Evolutionary conservation across 2,113 vertebrate genomes (phyloP), one percentile per base, ranked within the genome.

Genomic region (Lepisosteus osseus): DNA sequence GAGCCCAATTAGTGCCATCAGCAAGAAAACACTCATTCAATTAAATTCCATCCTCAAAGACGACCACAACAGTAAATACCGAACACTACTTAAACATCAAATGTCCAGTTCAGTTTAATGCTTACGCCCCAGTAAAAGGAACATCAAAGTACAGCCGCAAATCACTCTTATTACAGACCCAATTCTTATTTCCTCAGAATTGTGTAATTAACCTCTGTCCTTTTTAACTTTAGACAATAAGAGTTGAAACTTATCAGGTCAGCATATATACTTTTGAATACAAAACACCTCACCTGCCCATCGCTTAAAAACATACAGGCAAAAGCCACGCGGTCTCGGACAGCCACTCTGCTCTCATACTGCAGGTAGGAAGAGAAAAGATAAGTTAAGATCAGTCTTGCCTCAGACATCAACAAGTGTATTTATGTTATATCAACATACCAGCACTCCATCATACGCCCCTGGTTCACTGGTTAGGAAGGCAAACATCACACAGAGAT

Each of bases 401-500:
- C 47, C 5, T 51, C 47, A 51, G 5, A 5, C 47, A 5, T 51
- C 47, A 51, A 29, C 29, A 29, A 29, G 29, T 29, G 29, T 29
- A 29, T 29, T 29, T 29, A 29, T 29, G 17, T 69, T 45, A 6
- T 5, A 12, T 1, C 56, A 71, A 86, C 92, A 84, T 80, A 99
- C 97, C 97, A 99, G 86, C 80, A 99, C 95, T 43, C 93, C 95
- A 14, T 99, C 97, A 5, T 97, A 99, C 41, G 92, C 89, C 61
- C 95, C 96, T 0, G 94, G 87, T 78, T 99, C 97, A 40, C 97
- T 99, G n/a, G 97, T 99, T 82, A 99, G 93, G 78, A 99, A 99
- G 67, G 97, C 96, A 85, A 99, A 99, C 96, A 98, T 98, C 76
- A 97, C 91, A 67, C 96, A 96, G 47, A 99, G 88, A 83, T 99